These are phyloP conservation scores for Nomada goodeniana DNA, from an alignment of 2,888 invertebrate genomes.

Conservation along the genomic window DNA sequence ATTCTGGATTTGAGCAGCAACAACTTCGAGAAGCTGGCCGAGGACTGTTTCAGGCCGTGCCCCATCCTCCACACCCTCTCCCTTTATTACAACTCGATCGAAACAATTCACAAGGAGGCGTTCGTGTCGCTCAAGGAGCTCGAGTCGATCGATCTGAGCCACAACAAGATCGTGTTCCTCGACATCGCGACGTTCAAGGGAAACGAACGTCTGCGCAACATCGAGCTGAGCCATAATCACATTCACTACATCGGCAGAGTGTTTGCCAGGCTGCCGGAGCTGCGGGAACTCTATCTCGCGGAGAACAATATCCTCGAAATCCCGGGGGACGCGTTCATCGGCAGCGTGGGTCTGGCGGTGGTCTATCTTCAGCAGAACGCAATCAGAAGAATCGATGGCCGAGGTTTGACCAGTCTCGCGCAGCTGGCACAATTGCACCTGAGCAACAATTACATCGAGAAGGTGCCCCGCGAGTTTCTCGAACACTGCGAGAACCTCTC, in stretches of 20 bases:
- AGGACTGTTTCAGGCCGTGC: slow-evolving; percentile 92
- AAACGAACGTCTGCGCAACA: slow-evolving; percentile 91
- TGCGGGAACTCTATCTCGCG: slow-evolving; percentile 93
- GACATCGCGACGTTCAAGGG: slow-evolving; percentile 90
- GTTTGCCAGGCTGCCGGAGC: slow-evolving; percentile 91
- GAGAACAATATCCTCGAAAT: slow-evolving; percentile 96
- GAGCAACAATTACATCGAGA: slow-evolving; percentile 93
- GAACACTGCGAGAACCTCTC: slow-evolving; percentile 91
- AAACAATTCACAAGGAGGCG: slow-evolving; percentile 90
- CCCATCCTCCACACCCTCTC: slow-evolving; percentile 92
- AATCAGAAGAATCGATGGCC: slow-evolving; percentile 90
- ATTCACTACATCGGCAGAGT: slow-evolving; percentile 93
- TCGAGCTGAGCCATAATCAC: slow-evolving; percentile 95
- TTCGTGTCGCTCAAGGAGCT: slow-evolving; percentile 90
- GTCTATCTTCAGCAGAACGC: slow-evolving; percentile 95
- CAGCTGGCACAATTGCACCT: slow-evolving; percentile 94
- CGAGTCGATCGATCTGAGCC: slow-evolving; percentile 94
- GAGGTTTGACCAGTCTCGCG: slow-evolving; percentile 89
- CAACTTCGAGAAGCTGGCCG: slow-evolving; percentile 90
- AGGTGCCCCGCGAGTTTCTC: slow-evolving; percentile 91
- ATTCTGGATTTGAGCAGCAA: slow-evolving; percentile 95
- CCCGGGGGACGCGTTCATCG: slow-evolving; percentile 91
- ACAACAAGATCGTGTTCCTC: slow-evolving; percentile 93
- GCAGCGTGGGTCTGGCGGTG: slow-evolving; percentile 90
- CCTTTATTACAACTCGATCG: slow-evolving; percentile 93